phyloP scores from a whole-genome alignment of 1,140 invertebrate species.

The Microplitis demolitor region DNA sequence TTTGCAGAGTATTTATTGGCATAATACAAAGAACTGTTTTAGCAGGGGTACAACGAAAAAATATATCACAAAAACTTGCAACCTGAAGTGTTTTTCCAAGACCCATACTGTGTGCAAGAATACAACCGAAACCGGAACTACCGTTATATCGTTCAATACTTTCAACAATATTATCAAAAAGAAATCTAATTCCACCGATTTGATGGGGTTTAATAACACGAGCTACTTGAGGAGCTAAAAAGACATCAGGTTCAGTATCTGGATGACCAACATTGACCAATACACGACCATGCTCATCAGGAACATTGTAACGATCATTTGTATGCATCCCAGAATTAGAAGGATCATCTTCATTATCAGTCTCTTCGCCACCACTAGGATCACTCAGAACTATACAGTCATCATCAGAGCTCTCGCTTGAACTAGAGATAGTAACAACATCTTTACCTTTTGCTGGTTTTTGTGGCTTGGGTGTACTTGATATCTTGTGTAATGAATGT shows the following conservation, averaged over 20 bases:
- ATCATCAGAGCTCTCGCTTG: conserved; percentile 71
- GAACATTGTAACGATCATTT: conserved; percentile 90
- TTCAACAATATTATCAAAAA: conserved; percentile 97
- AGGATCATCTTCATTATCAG: conserved; percentile 69
- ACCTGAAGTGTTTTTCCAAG: conserved; percentile 98
- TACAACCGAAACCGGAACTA: conserved; percentile 95
- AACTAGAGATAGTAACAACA: conserved; percentile 70
- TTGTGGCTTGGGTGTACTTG: conserved; percentile 47
- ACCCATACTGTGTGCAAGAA: conserved; percentile 98
- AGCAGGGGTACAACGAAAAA: conserved; percentile 87
- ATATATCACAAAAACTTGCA: conserved; percentile 95
- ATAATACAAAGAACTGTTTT: conserved; percentile 94
- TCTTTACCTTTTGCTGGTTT: conserved; percentile 59
- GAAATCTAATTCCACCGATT: conserved; percentile 94
- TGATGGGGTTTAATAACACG: conserved; percentile 94
- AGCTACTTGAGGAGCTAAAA: conserved; percentile 90
- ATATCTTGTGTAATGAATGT: conserved; percentile 45
- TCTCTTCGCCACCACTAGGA: conserved; percentile 67
- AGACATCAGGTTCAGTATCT: conserved; percentile 90
- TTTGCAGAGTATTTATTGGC: conserved; percentile 98
- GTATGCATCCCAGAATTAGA: conserved; percentile 78
- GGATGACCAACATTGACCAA: conserved; percentile 96
- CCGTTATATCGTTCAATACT: conserved; percentile 85
- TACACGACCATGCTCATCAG: conserved; percentile 90
- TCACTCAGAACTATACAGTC: conserved; percentile 82